Base-by-base conservation (phyloP, 2,113 vertebrate species). In the Lichenostomus cassidix region DNA sequence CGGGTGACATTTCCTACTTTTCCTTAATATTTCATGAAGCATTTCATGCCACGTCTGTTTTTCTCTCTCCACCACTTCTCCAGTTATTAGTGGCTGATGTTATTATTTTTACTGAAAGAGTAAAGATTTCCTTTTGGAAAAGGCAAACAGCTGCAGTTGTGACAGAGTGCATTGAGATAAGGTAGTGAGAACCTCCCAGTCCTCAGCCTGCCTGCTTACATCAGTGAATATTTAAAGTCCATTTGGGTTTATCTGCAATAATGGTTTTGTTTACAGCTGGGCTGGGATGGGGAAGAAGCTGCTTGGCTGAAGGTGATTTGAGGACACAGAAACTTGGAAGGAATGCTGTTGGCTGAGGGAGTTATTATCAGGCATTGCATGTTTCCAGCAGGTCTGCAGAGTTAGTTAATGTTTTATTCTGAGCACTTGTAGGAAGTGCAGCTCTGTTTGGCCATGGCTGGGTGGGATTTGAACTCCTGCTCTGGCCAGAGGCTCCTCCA, bases 321-420 rank as follows among this genome's bases (percentile, higher is more conserved):
- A 95, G 94, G 73, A 90, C 80, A 50, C 47, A 42, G 42, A 55
- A 74, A 33, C 1, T 1, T 29, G 55, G 62, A 68, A 79, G 67
- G 83, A 63, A 29, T 81, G 27, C 70, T 90, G 74, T 19, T 70
- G 91, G 80, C 35, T 62, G 79, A 90, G 82, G 75, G 82, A 93
- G 82, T 46, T 77, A 8, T 90, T 83, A n/a, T 9, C 75, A 90
- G 53, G 62, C 70, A 35, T 50, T 39, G 22, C 29, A 1, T 42
- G 85, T 29, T 89, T 90, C 27, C 94, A 90, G 90, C 6, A 92
- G 82, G 67, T 87, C 90, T 94, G 86, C 63, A 86, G 71, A 29
- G 53, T 41, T 44, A 5, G 47, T 59, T 42, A 10, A 17, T 60
- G 20, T 27, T 90, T 56, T 25, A 4, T 74, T 76, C 3, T 2